These are phyloP conservation scores for Hypercompe scribonia DNA, from an alignment of 2,888 invertebrate species.

Conservation along the genomic window DNA sequence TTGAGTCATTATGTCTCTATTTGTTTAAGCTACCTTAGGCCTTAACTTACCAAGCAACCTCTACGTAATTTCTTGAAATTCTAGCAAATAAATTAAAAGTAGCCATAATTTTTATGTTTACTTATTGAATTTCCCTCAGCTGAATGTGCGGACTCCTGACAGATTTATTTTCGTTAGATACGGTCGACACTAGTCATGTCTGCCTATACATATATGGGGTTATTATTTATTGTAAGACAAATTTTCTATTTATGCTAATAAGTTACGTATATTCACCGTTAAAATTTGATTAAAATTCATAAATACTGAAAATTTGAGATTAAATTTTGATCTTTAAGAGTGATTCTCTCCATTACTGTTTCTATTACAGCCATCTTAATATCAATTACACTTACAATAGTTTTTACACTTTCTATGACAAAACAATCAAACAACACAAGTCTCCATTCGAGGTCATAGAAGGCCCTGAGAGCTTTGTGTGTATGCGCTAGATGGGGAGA, in stretches of 20 bases:
- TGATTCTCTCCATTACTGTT: no score
- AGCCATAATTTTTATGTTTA: no score
- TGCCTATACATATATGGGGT: not conserved
- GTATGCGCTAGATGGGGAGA: constrained; percentile 30
- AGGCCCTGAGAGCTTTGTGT: constrained; percentile 11
- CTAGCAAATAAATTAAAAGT: not conserved
- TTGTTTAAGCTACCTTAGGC: no score
- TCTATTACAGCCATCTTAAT: not conserved
- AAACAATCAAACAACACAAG: constrained; percentile 9
- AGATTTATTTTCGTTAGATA: not conserved
- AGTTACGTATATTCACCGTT: not conserved
- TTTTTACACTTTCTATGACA: not conserved
- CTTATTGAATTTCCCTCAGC: not conserved
- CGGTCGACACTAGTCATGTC: no score
- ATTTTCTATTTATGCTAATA: not conserved
- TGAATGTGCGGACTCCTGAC: not conserved
- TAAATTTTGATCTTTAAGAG: not conserved
- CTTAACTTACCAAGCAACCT: no score
- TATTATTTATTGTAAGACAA: not conserved
- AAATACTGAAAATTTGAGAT: not conserved
- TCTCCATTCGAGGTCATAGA: constrained; percentile 18
- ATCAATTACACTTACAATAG: not conserved
- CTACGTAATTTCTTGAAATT: not conserved
- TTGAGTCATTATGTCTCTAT: not conserved
- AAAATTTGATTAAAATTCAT: not conserved